Evolutionary conservation across 1,140 invertebrate species (phyloP), one percentile per base, ranked within the genome.

Genomic region (Camponotus vicinus): DNA sequence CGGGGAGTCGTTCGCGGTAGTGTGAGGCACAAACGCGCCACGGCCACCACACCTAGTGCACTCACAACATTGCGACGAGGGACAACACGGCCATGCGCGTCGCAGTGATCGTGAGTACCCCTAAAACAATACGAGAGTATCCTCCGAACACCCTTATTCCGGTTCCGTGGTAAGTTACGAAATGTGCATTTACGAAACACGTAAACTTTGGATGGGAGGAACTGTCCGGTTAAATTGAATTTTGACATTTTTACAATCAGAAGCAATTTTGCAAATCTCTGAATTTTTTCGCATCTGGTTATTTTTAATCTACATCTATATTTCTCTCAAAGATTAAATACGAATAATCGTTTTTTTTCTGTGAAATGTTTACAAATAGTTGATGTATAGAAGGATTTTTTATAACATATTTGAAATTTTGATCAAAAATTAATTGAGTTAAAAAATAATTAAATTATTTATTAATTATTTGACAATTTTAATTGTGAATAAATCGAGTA

Each of bases 21-120:
- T 90, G 90, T 91, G 86, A 91, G 82, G 85, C 80, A 91, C 84
- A 91, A 91, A 90, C 86, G 90, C 90, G 86, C 86, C 90, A 83
- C 79, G 78, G 78, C 49, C 84, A 91, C 89, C 90, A 91, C 90
- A 89, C 89, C 89, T 89, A 90, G 89, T 37, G 89, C 90, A 71
- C 37, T 82, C 88, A 89, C 42, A 52, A 52, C 75, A 80, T 89
- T 82, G 80, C 86, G 88, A 90, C 76, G 76, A 61, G 59, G 57
- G 77, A 84, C 86, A 89, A 67, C 69, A 79, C 42, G 80, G 71
- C 88, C 89, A 90, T 90, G 89, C 89, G 89, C 78, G 83, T 90
- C 88, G 82, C 88, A 55, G 86, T 90, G 86, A 90, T 90, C 67
- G 89, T 90, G 89, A 90, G 89, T 90, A 90, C 42, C 34, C 7